Conservation (phyloP, 2,797 vertebrate genomes). For the Garrulus glandarius region DNA sequence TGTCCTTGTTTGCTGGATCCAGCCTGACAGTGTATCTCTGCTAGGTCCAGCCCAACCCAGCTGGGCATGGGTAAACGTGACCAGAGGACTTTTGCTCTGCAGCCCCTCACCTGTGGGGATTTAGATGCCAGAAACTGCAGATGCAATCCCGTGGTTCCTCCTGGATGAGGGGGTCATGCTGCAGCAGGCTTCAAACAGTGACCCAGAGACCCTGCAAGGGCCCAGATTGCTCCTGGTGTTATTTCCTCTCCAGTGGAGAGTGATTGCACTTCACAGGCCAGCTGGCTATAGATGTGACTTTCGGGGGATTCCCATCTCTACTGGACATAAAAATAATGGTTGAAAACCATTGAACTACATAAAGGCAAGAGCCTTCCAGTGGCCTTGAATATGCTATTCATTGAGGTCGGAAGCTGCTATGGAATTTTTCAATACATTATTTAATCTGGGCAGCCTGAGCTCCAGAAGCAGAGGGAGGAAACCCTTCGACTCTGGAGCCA, state of each 20-base stretch:
- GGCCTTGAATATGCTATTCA: conserved; percentile 44
- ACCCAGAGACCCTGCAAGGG: not conserved
- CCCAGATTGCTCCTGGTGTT: not conserved
- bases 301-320: not conserved
- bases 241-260: not conserved
- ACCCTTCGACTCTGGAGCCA: not conserved
- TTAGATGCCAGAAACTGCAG: not conserved
- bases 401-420: conserved; percentile 28
- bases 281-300: not conserved
- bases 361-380: conserved; percentile 38
- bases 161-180: not conserved
- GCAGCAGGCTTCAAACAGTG: not conserved
- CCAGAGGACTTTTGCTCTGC: not conserved
- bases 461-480: conserved; percentile 38
- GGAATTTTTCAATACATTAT: conserved; percentile 46
- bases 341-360: conserved; percentile 5
- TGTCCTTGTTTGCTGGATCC: not conserved
- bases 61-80: not conserved
- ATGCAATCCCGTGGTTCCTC: not conserved
- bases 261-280: not conserved
- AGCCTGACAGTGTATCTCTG: not conserved
- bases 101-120: not conserved
- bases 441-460: conserved; percentile 22
- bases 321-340: not conserved
- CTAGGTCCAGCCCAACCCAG: not conserved